These are phyloP conservation scores for Parnassius glacialis DNA, from an alignment of 2,888 invertebrate species.

Conservation along the genomic window DNA sequence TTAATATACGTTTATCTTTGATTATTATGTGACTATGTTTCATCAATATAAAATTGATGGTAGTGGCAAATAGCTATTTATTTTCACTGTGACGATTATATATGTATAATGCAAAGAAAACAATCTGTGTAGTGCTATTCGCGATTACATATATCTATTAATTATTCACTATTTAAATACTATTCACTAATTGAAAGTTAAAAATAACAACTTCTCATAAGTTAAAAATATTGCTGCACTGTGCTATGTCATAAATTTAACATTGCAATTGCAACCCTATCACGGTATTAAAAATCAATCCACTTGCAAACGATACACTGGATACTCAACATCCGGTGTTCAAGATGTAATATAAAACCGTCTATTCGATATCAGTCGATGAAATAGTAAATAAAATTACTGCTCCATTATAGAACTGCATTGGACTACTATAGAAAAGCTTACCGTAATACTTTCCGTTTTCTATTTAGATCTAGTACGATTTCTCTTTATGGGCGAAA, in stretches of 20 bases:
- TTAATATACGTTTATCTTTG: too few relatives aligned
- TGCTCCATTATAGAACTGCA: constrained; percentile 1
- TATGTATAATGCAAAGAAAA: too few relatives aligned
- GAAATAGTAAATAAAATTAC: constrained; percentile 20
- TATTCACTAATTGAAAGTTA: too few relatives aligned
- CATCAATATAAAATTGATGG: too few relatives aligned
- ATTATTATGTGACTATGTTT: too few relatives aligned
- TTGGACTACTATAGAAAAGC: constrained; percentile 4
- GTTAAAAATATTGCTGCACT: too few relatives aligned
- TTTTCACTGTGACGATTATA: too few relatives aligned
- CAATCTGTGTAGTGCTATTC: too few relatives aligned
- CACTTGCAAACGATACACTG: constrained; percentile 12
- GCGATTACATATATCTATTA: too few relatives aligned
- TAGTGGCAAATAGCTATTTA: too few relatives aligned
- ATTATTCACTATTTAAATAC: too few relatives aligned
- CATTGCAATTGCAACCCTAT: constrained; percentile 7
- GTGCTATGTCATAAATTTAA: neutral
- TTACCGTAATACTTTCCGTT: constrained; percentile 16
- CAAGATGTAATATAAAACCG: constrained; percentile 7
- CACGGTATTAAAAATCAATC: neutral
- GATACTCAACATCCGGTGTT: constrained; percentile 16
- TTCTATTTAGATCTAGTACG: constrained; percentile 17
- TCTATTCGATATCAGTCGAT: constrained; percentile 1
- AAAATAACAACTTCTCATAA: too few relatives aligned
- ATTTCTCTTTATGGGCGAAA: constrained; percentile 10